A percentile compares a stretch with the other conserved stretches of the same genome.
These are phyloP conservation scores for Aproaerema taeniolella DNA, from an alignment of 2,888 invertebrate genomes.

Conservation along the genomic window DNA sequence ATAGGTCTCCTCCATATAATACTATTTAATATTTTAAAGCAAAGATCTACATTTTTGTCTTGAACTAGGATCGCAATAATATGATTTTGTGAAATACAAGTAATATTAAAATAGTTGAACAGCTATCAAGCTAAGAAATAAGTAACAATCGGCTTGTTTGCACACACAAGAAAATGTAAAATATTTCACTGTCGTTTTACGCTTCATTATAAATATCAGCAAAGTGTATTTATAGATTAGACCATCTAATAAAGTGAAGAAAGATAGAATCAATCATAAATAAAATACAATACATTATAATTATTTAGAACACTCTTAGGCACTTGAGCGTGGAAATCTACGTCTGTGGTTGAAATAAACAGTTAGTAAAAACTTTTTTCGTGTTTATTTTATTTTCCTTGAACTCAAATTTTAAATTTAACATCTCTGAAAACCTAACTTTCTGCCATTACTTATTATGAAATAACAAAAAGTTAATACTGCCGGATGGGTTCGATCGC, in stretches of 20 bases:
- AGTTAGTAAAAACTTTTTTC: constrained; percentile 54
- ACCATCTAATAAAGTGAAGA: constrained; percentile 19
- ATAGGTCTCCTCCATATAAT: too few species aligned
- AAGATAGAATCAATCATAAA: constrained; percentile 12
- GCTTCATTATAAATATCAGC: constrained; percentile 8
- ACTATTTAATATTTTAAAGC: too few species aligned
- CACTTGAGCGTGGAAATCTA: constrained; percentile 41
- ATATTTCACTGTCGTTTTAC: background rate
- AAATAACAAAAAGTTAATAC: too few species aligned
- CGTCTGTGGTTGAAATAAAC: constrained; percentile 69
- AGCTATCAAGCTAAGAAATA: constrained; percentile 28
- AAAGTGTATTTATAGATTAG: constrained; percentile 14
- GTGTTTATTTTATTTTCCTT: constrained; percentile 25
- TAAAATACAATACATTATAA: constrained; percentile 8
- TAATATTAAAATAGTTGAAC: constrained; percentile 23
- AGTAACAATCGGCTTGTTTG: constrained; percentile 4
- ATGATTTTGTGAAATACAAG: constrained; percentile 5
- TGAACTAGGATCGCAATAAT: too few species aligned
- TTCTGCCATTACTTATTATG: too few species aligned
- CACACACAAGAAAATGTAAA: background rate
- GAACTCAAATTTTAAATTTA: background rate
- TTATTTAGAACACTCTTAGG: constrained; percentile 25
- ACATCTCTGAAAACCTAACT: too few species aligned
- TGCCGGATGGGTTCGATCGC: too few species aligned
- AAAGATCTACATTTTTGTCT: too few species aligned